Percentiles rank a stretch among this genome's conserved stretches.
These are phyloP conservation scores for Caenorhabditis uteleia DNA, from an alignment of 2,888 invertebrate genomes.

Conservation along the genomic window DNA sequence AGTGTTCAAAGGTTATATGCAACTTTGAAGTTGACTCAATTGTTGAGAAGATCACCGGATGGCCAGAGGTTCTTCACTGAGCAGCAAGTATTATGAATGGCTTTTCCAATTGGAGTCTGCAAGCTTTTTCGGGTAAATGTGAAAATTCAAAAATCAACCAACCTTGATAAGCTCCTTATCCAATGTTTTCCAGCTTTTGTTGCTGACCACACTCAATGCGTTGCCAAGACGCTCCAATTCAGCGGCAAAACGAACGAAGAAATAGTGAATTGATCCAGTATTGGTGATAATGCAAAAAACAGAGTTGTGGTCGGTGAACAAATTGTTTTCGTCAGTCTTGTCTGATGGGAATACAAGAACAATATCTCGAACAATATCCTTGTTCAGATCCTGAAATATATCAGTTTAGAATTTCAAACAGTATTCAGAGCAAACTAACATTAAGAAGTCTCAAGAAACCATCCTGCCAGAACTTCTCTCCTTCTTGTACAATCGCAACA, in stretches of 20 bases:
- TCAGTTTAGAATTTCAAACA: background rate
- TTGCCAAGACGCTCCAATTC: slow-evolving; percentile 15
- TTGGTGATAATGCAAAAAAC: slow-evolving; percentile 9
- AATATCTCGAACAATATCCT: background rate
- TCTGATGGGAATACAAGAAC: slow-evolving; percentile 7
- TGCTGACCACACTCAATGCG: too few species aligned
- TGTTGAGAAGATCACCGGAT: too few species aligned
- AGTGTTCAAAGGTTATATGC: too few species aligned
- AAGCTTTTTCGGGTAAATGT: too few species aligned
- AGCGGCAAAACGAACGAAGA: slow-evolving; percentile 16
- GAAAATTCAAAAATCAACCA: too few species aligned
- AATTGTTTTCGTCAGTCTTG: slow-evolving; percentile 3
- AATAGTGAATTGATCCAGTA: slow-evolving; percentile 10
- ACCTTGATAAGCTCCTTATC: too few species aligned
- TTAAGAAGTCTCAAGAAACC: slow-evolving; percentile 61
- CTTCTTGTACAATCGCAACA: slow-evolving; percentile 55
- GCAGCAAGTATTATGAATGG: too few species aligned
- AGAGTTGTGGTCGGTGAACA: slow-evolving; percentile 4
- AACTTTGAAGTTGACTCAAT: too few species aligned
- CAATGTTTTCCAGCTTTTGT: too few species aligned
- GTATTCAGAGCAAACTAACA: slow-evolving; percentile 22
- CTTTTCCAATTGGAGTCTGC: too few species aligned
- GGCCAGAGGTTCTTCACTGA: too few species aligned
- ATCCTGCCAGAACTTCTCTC: slow-evolving; percentile 57
- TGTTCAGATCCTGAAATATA: background rate